phyloP scores from a whole-genome alignment of 2,888 invertebrate species.

The Pristionchus fissidentatus region DNA sequence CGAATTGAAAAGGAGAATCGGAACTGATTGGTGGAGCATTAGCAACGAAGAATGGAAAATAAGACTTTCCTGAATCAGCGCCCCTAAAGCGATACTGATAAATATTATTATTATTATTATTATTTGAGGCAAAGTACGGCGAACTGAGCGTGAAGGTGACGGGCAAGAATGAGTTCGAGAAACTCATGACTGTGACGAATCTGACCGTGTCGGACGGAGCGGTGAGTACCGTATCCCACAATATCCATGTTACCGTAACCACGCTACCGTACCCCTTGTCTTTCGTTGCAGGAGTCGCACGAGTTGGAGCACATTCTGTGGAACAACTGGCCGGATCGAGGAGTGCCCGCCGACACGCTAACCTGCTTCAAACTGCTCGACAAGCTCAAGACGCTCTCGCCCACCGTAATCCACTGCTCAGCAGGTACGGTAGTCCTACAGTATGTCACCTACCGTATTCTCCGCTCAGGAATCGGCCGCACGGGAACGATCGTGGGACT shows the following conservation, averaged over 20 bases:
- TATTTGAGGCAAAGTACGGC: slow-evolving; percentile 51
- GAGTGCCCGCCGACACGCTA: neutral
- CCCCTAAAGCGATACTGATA: too few species aligned
- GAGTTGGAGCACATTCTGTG: slow-evolving; percentile 43
- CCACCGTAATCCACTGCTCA: slow-evolving; percentile 42
- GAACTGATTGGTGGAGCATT: too few species aligned
- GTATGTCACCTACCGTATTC: neutral
- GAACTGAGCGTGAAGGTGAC: slow-evolving; percentile 58
- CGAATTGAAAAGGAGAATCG: too few species aligned
- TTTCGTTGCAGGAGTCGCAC: slow-evolving; percentile 4
- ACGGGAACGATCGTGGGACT: slow-evolving; percentile 24
- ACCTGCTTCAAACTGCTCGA: slow-evolving; percentile 35
- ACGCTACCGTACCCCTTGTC: too few species aligned
- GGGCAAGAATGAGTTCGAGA: slow-evolving; percentile 58
- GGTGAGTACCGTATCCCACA: neutral
- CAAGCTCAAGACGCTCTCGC: neutral
- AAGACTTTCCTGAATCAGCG: too few species aligned
- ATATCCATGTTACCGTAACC: too few species aligned
- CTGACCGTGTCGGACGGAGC: slow-evolving; percentile 53
- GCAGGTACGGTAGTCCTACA: slow-evolving; percentile 9
- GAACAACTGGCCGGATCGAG: slow-evolving; percentile 48
- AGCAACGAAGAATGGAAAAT: too few species aligned
- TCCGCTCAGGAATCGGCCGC: slow-evolving; percentile 30
- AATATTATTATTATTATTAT: too few species aligned
- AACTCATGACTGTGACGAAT: slow-evolving; percentile 54